Evolutionary conservation across 2,113 vertebrate species (phyloP).

Genomic region (Channa maculata): DNA sequence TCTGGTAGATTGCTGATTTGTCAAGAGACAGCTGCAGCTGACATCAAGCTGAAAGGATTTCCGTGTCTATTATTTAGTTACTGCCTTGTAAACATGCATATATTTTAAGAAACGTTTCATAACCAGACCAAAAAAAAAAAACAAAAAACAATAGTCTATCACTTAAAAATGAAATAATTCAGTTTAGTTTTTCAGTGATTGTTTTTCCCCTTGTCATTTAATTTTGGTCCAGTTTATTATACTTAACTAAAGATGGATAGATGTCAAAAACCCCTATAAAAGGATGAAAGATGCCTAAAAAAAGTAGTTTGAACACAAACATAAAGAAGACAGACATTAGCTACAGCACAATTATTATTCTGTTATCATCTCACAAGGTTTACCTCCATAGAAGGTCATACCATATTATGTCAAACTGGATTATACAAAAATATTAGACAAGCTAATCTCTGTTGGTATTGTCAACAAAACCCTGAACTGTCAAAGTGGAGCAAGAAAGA

Average conservation of each 20-base stretch:
- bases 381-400: not conserved
- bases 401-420: slow-evolving; percentile 38
- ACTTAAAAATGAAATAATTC: no score
- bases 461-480: slow-evolving; percentile 61
- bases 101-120: not conserved
- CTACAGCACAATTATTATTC: not conserved
- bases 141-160: no score
- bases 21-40: not conserved
- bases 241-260: no score
- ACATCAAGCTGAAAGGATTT: not conserved
- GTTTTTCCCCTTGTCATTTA: no score
- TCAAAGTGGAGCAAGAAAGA: slow-evolving; percentile 16
- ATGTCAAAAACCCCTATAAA: no score
- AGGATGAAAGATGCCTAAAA: no score
- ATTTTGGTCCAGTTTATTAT: no score
- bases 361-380: slow-evolving; percentile 10
- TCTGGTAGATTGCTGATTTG: not conserved
- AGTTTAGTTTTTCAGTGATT: no score
- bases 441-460: slow-evolving; percentile 67
- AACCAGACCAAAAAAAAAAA: no score
- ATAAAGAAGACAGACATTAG: not conserved
- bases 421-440: slow-evolving; percentile 58
- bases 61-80: not conserved
- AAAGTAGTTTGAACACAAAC: not conserved
- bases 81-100: not conserved